Evolutionary conservation across 2,888 invertebrate genomes (phyloP).

Genomic region (Mellilla xanthometata): DNA sequence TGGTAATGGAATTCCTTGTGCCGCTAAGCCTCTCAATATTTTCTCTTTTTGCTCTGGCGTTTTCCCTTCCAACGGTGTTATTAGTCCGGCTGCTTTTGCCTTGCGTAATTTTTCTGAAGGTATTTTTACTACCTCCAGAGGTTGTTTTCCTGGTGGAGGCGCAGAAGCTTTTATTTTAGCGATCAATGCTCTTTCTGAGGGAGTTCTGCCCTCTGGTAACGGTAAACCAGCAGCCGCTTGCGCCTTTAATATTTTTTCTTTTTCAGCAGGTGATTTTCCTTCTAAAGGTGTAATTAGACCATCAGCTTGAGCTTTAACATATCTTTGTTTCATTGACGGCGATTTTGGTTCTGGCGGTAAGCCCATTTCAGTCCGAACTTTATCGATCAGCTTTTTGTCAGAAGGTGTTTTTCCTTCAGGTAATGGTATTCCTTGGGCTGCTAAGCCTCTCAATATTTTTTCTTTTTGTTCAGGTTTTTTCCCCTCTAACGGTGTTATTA

Average conservation of each 20-base stretch:
- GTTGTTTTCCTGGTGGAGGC: too few species aligned
- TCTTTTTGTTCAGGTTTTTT: constrained; percentile 35
- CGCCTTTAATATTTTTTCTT: constrained; percentile 27
- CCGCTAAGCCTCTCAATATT: constrained; percentile 33
- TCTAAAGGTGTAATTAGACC: constrained; percentile 34
- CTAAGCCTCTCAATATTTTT: constrained; percentile 35
- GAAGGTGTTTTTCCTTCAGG: constrained; percentile 41
- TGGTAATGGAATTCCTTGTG: constrained; percentile 31
- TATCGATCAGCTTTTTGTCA: constrained; percentile 35
- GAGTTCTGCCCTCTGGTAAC: constrained; percentile 39
- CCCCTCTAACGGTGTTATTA: constrained; percentile 29
- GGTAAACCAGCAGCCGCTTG: constrained; percentile 29
- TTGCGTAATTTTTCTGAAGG: constrained; percentile 24
- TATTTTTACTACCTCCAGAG: constrained; percentile 32
- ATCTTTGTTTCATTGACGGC: constrained; percentile 18
- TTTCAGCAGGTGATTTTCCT: constrained; percentile 30
- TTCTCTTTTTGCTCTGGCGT: constrained; percentile 40
- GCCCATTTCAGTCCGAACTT: constrained; percentile 34
- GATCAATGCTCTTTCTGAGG: constrained; percentile 41
- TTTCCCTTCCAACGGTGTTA: constrained; percentile 40
- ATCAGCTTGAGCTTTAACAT: constrained; percentile 22
- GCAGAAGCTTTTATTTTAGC: constrained; percentile 28
- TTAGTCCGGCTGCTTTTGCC: constrained; percentile 26
- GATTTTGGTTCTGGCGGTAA: constrained; percentile 37
- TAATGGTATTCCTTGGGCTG: constrained; percentile 33